Evolutionary conservation across 37 sponge, comb jelly and placozoan species (phyloP), one percentile per base, ranked within the genome.

Genomic region (Ianthella basta): DNA sequence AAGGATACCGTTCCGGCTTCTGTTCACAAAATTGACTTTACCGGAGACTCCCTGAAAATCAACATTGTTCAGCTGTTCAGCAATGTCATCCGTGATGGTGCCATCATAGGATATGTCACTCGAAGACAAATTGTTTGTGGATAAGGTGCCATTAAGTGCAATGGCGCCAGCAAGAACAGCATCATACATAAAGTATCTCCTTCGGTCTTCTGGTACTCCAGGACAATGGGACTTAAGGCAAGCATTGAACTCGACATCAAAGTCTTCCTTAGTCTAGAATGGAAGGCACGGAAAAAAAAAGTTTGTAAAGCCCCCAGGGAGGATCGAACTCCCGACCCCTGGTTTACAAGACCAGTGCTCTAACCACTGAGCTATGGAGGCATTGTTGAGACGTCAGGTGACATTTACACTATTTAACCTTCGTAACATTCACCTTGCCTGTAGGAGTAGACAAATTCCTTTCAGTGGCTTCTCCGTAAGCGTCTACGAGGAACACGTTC

Each of bases 341-440:
- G 95, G 95, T 94, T 94, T 94, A 94, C 95, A 94, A 94, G 95
- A 94, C 95, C 95, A 94, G 95, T 91, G 95, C 95, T 94, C 95
- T 94, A 87, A 87, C 95, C 95, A 88, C 95, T 94, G 95, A 94
- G 95, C 95, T 94, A 94, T 81, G 87, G 87, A 94, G 95, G 91
- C 95, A 4, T n/a, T 30, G 78, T 19, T 16, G 2, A 50, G 3
- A 4, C 0, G 21, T n/a, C 15, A 14, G 1, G 3, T 75, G 2
- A 19, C 25, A 75, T 40, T 75, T 69, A 13, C 10, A 24, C 0
- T 75, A 41, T 41, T 44, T 75, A 44, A 44, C 8, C 50, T n/a
- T n/a, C n/a, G n/a, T n/a, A n/a, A 75, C 12, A 3, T 20, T 50
- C 25, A 75, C 44, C 15, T 75, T 75, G 53, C 1, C 13, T 44